phyloP scores from a whole-genome alignment of 2,888 invertebrate genomes.

The Drosophila pegasa region DNA sequence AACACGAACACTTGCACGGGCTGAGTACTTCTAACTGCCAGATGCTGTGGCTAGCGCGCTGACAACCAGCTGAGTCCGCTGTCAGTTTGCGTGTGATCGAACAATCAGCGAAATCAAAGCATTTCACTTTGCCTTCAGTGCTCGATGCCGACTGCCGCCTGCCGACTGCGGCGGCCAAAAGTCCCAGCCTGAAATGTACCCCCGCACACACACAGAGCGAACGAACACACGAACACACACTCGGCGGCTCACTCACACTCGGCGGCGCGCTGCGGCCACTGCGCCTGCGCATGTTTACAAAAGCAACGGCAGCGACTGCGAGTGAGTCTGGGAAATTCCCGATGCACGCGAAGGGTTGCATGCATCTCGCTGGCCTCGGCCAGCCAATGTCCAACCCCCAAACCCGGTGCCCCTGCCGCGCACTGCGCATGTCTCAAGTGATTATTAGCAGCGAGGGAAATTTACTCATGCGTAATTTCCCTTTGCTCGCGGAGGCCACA shows the following conservation, averaged over 20 bases:
- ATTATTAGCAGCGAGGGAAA: conserved; percentile 80
- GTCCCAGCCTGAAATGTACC: conserved; percentile 69
- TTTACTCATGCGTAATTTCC: conserved; percentile 80
- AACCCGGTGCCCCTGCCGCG: conserved; percentile 33
- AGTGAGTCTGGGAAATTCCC: conserved; percentile 37
- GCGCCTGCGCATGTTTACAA: conserved; percentile 80
- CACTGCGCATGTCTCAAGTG: conserved; percentile 80
- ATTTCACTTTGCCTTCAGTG: conserved; percentile 73
- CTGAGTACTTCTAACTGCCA: conserved; percentile 3
- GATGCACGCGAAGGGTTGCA: conserved; percentile 70
- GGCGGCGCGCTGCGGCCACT: conserved; percentile 6
- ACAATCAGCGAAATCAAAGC: conserved; percentile 82
- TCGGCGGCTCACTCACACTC: conserved; percentile 17
- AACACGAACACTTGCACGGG: conserved; percentile 14
- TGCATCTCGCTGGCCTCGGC: conserved; percentile 37
- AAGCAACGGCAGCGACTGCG: conserved; percentile 62
- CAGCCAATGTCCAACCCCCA: conserved; percentile 39
- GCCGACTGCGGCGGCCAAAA: conserved; percentile 38
- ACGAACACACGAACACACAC: conserved; percentile 8
- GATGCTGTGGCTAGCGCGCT: conserved; percentile 54
- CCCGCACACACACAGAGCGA: conserved; percentile 39
- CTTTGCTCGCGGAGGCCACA: conserved; percentile 68
- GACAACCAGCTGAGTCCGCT: conserved; percentile 83
- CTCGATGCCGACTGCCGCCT: conserved; percentile 35
- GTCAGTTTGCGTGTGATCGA: conserved; percentile 84